Conservation (phyloP, 2,888 invertebrate genomes). For the Mechanitis mazaeus region DNA sequence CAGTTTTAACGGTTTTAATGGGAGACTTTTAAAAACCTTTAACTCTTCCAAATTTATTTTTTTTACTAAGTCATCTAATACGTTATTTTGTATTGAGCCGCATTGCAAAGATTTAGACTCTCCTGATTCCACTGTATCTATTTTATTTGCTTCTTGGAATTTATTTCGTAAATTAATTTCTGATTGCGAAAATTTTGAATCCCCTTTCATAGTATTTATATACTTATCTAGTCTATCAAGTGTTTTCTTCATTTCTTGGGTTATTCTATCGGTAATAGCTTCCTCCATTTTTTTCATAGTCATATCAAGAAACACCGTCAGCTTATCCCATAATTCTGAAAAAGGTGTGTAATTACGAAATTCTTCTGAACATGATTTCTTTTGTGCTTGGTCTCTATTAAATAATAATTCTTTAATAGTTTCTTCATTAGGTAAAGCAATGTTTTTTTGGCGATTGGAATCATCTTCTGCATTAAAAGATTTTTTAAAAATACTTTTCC, state of each 20-base stretch:
- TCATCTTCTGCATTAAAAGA: constrained; percentile 31
- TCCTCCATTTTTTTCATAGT: constrained; percentile 51
- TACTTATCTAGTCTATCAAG: constrained; percentile 29
- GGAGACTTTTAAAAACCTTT: constrained; percentile 22
- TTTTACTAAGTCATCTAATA: constrained; percentile 49
- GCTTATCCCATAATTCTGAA: constrained; percentile 49
- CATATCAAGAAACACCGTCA: constrained; percentile 45
- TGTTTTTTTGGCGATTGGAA: constrained; percentile 32
- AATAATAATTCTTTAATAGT: constrained; percentile 41
- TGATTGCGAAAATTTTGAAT: constrained; percentile 6
- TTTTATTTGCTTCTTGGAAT: constrained; percentile 14
- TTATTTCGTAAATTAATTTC: constrained; percentile 10
- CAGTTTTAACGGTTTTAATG: constrained; percentile 14
- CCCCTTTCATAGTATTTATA: background rate
- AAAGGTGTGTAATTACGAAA: constrained; percentile 33
- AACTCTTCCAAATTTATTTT: constrained; percentile 39
- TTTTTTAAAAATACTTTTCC: constrained; percentile 40
- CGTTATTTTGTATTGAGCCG: constrained; percentile 45
- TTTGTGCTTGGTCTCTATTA: constrained; percentile 34
- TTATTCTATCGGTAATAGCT: constrained; percentile 47
- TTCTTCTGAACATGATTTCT: constrained; percentile 39
- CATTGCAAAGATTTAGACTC: constrained; percentile 41
- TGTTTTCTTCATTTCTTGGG: constrained; percentile 45
- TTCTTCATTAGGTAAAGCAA: constrained; percentile 42
- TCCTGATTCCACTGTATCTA: constrained; percentile 15